Conservation (phyloP, 2,888 invertebrate genomes). For the Escarpia spicata region DNA sequence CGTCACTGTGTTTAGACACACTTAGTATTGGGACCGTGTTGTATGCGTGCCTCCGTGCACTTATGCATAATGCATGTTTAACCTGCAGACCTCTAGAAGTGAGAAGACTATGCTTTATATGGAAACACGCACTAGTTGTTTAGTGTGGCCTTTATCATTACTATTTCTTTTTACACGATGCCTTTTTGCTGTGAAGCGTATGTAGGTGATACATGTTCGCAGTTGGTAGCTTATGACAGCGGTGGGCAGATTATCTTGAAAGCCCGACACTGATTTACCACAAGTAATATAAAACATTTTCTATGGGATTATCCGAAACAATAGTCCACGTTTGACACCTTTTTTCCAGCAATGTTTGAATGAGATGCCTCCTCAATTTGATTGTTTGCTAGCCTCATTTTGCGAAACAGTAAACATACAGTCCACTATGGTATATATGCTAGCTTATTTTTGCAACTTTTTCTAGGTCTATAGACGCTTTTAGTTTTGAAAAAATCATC, state of each 20-base stretch:
- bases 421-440: too few species aligned
- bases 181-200: neutral
- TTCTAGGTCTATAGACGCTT: too few species aligned
- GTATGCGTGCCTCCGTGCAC: neutral
- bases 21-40: neutral
- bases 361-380: neutral
- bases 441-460: too few species aligned
- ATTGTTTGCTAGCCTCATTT: too few species aligned
- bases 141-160: neutral
- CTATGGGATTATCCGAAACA: too few species aligned
- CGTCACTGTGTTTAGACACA: neutral
- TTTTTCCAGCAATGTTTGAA: neutral
- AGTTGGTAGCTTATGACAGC: neutral
- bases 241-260: neutral
- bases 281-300: too few species aligned
- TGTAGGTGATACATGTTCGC: neutral
- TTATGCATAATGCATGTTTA: neutral
- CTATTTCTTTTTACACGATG: neutral
- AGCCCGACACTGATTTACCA: neutral
- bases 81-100: neutral
- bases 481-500: too few species aligned
- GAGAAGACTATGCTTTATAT: neutral
- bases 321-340: neutral
- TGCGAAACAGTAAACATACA: too few species aligned
- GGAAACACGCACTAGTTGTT: neutral